Evolutionary conservation across 2,113 vertebrate genomes (phyloP), one percentile per base, ranked within the genome.

Genomic region (Catharus minimus): DNA sequence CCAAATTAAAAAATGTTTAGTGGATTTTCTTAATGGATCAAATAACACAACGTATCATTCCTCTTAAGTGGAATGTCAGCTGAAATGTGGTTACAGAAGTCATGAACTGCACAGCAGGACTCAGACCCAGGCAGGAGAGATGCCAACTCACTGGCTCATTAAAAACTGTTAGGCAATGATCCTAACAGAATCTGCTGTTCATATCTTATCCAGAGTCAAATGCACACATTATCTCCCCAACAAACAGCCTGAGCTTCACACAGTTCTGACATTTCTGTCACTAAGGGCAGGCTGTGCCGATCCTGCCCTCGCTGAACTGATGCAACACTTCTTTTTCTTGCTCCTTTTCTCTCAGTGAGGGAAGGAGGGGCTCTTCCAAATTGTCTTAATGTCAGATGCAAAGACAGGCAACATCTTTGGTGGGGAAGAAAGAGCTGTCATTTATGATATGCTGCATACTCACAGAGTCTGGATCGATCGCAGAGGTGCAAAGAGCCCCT

Each of bases 381-480:
- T 17, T 22, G 68, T 62, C 49, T 36, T 78, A 68, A 78, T 50
- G 56, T 43, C 79, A 65, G 52, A 18, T 60, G 89, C 15, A 89
- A 91, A 90, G 75, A 66, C 66, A 87, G 32, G 39, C 50, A 80
- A 9, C 19, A 32, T 39, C 39, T 91, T 21, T 21, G 38, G 61
- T 58, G 78, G 50, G 41, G 52, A 68, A 15, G 38, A 43, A 49
- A 19, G 44, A 77, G 43, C 68, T 95, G 82, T 73, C 92, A 82
- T 65, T 66, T 68, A 1, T n/a, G 76, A 53, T 32, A 4, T 2
- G 82, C n/a, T 57, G 86, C 44, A 71, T 95, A 98, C 99, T 99
- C 93, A 99, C 99, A 99, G 98, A 8, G 99, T 99, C 97, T 99
- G 99, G 98, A 99, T 98, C 86, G 99, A 96, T 89, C 99, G 98